A percentile compares a stretch with the other conserved stretches of the same genome.
Conservation (phyloP, 2,888 invertebrate genomes). For the Carcina quercana region DNA sequence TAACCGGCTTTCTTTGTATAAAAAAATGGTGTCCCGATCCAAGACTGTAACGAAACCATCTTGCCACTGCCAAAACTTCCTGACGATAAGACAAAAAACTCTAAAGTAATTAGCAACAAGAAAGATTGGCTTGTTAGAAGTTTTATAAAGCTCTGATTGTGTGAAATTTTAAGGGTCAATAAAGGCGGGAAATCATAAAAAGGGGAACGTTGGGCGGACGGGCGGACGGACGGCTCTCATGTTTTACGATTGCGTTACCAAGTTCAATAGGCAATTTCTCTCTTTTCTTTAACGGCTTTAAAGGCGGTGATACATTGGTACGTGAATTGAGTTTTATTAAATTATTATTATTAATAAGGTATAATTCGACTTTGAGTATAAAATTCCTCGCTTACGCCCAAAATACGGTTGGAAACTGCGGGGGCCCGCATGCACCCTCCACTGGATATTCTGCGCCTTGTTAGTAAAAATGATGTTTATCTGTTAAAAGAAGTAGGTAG, state of each 20-base stretch:
- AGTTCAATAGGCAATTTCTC: constrained; percentile 13
- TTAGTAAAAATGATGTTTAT: too few species aligned
- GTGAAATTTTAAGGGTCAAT: constrained; percentile 25
- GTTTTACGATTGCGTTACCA: constrained; percentile 14
- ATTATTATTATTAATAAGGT: too few species aligned
- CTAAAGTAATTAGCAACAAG: constrained; percentile 22
- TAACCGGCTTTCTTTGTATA: neutral
- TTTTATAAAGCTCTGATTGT: constrained; percentile 20
- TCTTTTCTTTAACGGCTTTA: constrained; percentile 9
- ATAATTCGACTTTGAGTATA: too few species aligned
- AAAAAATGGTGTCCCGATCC: neutral
- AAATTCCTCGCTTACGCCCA: too few species aligned
- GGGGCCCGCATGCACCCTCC: too few species aligned
- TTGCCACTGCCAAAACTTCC: constrained; percentile 13
- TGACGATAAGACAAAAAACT: constrained; percentile 20
- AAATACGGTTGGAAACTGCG: too few species aligned
- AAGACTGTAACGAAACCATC: neutral
- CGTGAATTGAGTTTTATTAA: too few species aligned
- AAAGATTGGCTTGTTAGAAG: constrained; percentile 19
- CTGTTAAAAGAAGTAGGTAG: too few species aligned
- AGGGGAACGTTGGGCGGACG: constrained; percentile 8
- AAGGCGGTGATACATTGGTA: constrained; percentile 1
- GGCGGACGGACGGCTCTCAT: constrained; percentile 14
- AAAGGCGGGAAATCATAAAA: constrained; percentile 15
- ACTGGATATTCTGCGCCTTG: too few species aligned